Evolutionary conservation across 2,888 invertebrate species (phyloP).

Genomic region (Oscheius sp.): DNA sequence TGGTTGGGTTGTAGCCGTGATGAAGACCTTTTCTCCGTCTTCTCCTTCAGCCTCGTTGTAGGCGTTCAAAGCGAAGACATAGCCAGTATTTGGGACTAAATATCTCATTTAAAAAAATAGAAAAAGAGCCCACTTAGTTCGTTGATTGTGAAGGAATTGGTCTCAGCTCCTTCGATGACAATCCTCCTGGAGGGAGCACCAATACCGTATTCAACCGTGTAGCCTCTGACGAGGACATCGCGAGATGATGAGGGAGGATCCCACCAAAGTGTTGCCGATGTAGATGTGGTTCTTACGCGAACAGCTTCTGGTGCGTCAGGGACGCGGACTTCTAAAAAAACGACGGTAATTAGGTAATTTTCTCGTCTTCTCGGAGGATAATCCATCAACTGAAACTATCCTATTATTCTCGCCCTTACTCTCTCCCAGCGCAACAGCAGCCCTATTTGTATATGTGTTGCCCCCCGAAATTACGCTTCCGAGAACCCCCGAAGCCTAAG

Average conservation of each 20-base stretch:
- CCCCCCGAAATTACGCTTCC: constrained; percentile 16
- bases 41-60: constrained; percentile 69
- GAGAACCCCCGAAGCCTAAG: not conserved
- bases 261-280: constrained; percentile 67
- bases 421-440: not conserved
- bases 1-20: constrained; percentile 50
- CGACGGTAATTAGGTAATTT: not conserved
- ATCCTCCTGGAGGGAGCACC: constrained; percentile 61
- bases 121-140: constrained; percentile 59
- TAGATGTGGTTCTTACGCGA: constrained; percentile 53
- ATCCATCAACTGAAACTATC: not conserved
- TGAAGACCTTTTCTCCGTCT: constrained; percentile 61
- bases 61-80: constrained; percentile 66
- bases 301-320: constrained; percentile 67
- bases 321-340: constrained; percentile 62
- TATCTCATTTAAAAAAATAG: not conserved
- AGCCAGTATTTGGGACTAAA: constrained; percentile 59
- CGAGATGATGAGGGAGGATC: constrained; percentile 60
- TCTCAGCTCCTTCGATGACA: constrained; percentile 65
- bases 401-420: not conserved
- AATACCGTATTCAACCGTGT: constrained; percentile 67
- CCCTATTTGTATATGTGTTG: not conserved
- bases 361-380: not conserved
- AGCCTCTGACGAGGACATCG: constrained; percentile 64
- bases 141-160: constrained; percentile 61